These are phyloP conservation scores for Xanthia togata DNA, from an alignment of 2,888 invertebrate species.

Conservation along the genomic window DNA sequence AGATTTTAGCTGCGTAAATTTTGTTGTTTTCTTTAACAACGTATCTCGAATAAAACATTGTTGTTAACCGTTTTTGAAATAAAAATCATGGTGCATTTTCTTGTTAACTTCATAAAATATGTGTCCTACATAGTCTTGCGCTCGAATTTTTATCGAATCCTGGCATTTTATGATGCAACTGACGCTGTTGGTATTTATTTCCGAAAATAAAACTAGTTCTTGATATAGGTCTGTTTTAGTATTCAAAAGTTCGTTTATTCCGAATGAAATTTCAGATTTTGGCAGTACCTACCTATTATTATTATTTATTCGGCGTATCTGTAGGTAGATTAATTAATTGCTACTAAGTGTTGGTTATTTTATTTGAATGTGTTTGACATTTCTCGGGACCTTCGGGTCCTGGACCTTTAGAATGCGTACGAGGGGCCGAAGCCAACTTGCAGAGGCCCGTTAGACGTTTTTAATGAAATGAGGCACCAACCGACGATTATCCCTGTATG, in stretches of 20 bases:
- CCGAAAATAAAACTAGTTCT: constrained; percentile 26
- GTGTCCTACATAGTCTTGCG: background rate
- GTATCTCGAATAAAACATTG: background rate
- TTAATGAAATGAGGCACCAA: too few relatives aligned
- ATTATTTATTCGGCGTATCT: too few relatives aligned
- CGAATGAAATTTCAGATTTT: background rate
- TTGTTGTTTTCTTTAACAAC: background rate
- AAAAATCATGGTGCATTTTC: constrained; percentile 14
- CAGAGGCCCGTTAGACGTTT: too few relatives aligned
- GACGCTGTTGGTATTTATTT: background rate
- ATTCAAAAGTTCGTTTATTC: constrained; percentile 6
- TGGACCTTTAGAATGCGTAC: too few relatives aligned
- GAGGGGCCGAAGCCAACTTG: too few relatives aligned
- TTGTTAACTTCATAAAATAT: background rate
- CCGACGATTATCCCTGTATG: too few relatives aligned
- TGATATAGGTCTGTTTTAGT: background rate
- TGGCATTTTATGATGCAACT: constrained; percentile 14
- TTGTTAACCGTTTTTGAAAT: background rate
- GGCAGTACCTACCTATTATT: background rate
- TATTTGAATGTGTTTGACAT: too few relatives aligned
- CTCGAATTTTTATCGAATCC: background rate
- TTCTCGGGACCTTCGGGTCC: too few relatives aligned
- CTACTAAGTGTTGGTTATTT: background rate
- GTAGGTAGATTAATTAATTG: background rate
- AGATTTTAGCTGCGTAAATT: background rate